phyloP scores from a whole-genome alignment of 2,888 invertebrate genomes.

The Frankliniella intonsa region DNA sequence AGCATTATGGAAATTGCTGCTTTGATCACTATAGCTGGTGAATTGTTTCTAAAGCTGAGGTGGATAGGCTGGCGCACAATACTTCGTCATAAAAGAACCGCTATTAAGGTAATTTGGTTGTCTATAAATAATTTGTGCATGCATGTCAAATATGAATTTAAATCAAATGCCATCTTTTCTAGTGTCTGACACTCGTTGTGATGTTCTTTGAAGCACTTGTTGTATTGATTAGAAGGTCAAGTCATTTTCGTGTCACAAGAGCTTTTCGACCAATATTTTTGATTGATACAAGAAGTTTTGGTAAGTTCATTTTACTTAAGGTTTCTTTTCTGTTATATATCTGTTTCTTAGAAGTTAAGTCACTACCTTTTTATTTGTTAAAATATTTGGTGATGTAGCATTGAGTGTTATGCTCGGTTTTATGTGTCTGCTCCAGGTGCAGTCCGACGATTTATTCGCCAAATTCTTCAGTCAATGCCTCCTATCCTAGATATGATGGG shows the following conservation, averaged over 20 bases:
- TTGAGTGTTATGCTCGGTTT: background rate
- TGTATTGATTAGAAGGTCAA: conserved; percentile 72
- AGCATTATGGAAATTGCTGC: conserved; percentile 75
- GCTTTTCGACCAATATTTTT: conserved; percentile 83
- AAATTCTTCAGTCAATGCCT: conserved; percentile 79
- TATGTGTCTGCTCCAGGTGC: conserved; percentile 33
- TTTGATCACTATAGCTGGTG: conserved; percentile 69
- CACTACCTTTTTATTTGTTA: background rate
- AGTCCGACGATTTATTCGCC: conserved; percentile 61
- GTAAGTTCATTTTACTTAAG: conserved; percentile 52
- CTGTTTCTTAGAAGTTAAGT: background rate
- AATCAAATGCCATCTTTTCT: conserved; percentile 41
- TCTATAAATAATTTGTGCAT: conserved; percentile 29
- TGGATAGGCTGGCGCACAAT: conserved; percentile 85
- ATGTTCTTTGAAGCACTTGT: conserved; percentile 80
- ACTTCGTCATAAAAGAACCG: conserved; percentile 75
- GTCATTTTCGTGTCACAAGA: conserved; percentile 81
- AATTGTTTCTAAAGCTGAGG: conserved; percentile 71
- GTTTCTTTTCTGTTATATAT: background rate
- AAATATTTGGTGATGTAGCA: background rate
- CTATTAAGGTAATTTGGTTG: conserved; percentile 63
- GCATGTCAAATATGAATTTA: conserved; percentile 14
- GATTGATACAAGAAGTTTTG: conserved; percentile 78
- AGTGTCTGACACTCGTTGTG: conserved; percentile 69
- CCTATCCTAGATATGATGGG: conserved; percentile 85